Evolutionary conservation across 1,140 invertebrate species (phyloP), one percentile per base, ranked within the genome.

Genomic region (Papilio polyxenes): DNA sequence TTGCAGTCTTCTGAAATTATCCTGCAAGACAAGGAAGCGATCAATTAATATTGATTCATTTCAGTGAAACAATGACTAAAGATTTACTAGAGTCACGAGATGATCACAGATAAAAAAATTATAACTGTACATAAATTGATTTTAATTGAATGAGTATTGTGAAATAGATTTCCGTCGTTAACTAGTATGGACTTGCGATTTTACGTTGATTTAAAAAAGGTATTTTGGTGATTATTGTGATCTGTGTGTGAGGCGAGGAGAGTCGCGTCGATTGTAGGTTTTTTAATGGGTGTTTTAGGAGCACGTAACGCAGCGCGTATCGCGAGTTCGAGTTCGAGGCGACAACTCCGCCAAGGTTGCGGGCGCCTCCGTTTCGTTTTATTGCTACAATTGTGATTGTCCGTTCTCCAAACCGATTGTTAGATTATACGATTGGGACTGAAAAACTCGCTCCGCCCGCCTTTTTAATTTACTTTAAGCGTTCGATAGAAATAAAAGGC

Each of bases 391-490:
- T 86, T 85, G 86, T 88, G 86, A 91, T 88, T 90, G 88, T 89
- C 87, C 89, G 86, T 91, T 91, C 88, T 89, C 88, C 85, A 84
- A 87, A 84, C 85, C 86, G 83, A 91, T 90, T 90, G 89, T 90
- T 89, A 90, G 88, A 90, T 90, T 89, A 87, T 85, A 89, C 87
- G 86, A 87, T 89, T 75, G 84, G 20, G 40, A 81, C 85, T 87
- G 87, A 89, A 92, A 91, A 90, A 89, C 87, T 83, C 85, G 85
- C 82, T 81, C 83, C 81, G 87, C 82, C 79, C 82, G 85, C 87
- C 76, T 65, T 90, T 91, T 92, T 92, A 92, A 91, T 92, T 92
- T 90, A 89, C 87, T 92, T 89, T 86, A 89, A 91, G 89, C 88
- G 88, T 88, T 93, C 92, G 90, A 88, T 90, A 88, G 88, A 92